Base-by-base conservation (phyloP, 2,113 vertebrate species). In the Apistogramma diplotaenia region DNA sequence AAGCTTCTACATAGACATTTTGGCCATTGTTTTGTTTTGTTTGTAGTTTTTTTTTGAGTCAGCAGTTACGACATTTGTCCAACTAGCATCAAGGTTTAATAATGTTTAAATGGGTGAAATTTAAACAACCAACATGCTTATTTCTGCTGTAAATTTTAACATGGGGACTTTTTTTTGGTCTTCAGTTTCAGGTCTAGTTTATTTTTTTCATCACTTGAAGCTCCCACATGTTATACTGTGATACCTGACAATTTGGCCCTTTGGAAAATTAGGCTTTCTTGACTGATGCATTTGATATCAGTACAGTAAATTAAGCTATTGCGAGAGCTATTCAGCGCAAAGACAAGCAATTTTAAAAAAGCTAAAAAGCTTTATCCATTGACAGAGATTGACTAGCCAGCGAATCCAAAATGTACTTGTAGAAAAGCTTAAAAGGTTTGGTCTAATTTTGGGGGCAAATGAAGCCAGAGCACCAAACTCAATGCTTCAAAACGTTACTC, bases 401-500 rank as follows among this genome's bases (percentile, higher is more conserved):
- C 35, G 11, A 37, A 11, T 37, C 35, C 4, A 37, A 62, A 1
- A 4, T 65, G 35, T 13, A 46, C 61, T 46, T 37, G 18, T 23
- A 43, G 37, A 65, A 65, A 65, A 43, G 21, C 0, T 43, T 23
- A 43, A 65, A n/a, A 53, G 46, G 3, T 43, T 70, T 49, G 49
- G 10, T 25, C 0, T 0, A 51, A 51, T 51, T 25, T 13, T 70
- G 25, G 10, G 49, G 18, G 2, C 3, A 31, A 49, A 18, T 49
- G 27, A 46, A 13, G 43, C 25, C 18, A 70, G 25, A 49, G 49
- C 6, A 51, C 29, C 9, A 29, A 70, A 49, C 40, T 29, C 21
- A 43, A 49, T 25, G 0, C 49, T 70, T 0, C 2, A 13, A 46
- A 46, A 16, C 15, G 5, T 46, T 46, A 15, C 4, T 46, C 15